These are phyloP conservation scores for Lissocephala sabroskyi DNA, from an alignment of 2,888 invertebrate genomes.

Conservation along the genomic window DNA sequence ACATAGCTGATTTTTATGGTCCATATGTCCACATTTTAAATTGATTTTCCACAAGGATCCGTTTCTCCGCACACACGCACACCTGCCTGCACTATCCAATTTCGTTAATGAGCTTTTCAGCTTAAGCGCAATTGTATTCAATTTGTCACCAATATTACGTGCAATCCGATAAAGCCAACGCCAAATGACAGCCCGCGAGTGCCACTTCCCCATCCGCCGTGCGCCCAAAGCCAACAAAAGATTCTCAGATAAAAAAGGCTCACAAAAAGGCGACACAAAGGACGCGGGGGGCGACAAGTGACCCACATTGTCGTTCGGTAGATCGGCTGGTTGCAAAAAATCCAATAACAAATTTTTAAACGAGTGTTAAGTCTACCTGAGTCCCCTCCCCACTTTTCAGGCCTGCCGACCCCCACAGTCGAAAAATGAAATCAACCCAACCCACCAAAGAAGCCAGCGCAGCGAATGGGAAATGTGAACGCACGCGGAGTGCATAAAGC, in stretches of 20 bases:
- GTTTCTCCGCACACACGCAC: no score
- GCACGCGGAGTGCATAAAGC: no score
- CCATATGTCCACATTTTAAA: constrained; percentile 44
- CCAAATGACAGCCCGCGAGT: constrained; percentile 35
- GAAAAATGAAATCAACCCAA: constrained; percentile 8
- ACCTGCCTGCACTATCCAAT: constrained; percentile 38
- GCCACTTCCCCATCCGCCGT: not conserved
- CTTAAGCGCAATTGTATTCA: constrained; percentile 61
- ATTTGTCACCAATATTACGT: constrained; percentile 57
- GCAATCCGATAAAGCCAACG: constrained; percentile 56
- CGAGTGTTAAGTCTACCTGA: constrained; percentile 60
- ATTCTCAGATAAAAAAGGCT: not conserved
- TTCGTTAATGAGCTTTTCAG: constrained; percentile 61
- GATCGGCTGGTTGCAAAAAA: constrained; percentile 41
- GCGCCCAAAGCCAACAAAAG: not conserved
- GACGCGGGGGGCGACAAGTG: not conserved
- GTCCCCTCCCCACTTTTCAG: constrained; percentile 10
- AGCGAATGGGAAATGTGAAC: no score
- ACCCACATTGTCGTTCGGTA: constrained; percentile 22
- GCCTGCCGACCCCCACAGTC: not conserved
- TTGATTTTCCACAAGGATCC: constrained; percentile 32
- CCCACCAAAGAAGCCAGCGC: no score
- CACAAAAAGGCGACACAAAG: not conserved
- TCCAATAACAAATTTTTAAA: constrained; percentile 59
- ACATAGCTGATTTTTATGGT: not conserved